Percentiles rank a stretch among this genome's conserved stretches.
phyloP scores from a whole-genome alignment of 2,113 vertebrate genomes.

The Neogobius melanostomus region DNA sequence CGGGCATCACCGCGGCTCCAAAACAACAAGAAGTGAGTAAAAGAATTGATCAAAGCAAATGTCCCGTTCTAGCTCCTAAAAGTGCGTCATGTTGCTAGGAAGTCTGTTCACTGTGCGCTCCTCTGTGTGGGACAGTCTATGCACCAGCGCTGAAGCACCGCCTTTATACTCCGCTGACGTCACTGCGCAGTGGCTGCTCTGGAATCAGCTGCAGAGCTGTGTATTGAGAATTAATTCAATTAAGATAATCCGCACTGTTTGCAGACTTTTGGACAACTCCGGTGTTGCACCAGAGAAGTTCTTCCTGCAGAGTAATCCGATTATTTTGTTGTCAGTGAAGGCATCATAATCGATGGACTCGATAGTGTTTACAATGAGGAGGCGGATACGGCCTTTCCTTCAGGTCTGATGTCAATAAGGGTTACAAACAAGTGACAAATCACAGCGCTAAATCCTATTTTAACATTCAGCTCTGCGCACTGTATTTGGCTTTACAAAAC shows the following conservation, averaged over 20 bases:
- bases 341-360: conserved; percentile 50
- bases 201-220: conserved; percentile 72
- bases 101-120: background rate
- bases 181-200: conserved; percentile 80
- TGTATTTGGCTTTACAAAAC: background rate
- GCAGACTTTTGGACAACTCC: conserved; percentile 60
- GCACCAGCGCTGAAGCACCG: conserved; percentile 77
- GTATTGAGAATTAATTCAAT: conserved; percentile 96
- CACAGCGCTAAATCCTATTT: background rate
- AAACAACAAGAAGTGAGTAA: background rate
- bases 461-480: background rate
- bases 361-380: conserved; percentile 15
- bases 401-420: background rate
- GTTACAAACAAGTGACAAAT: background rate
- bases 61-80: conserved; percentile 29
- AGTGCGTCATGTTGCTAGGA: conserved; percentile 47
- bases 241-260: conserved; percentile 88
- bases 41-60: background rate
- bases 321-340: conserved; percentile 80
- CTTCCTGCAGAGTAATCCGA: conserved; percentile 81
- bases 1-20: conserved; percentile 82
- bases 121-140: conserved; percentile 28
- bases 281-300: conserved; percentile 48
- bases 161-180: conserved; percentile 94
- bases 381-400: conserved; percentile 18